phyloP scores from a whole-genome alignment of 2,888 invertebrate species.

The Stegophylla sp. region DNA sequence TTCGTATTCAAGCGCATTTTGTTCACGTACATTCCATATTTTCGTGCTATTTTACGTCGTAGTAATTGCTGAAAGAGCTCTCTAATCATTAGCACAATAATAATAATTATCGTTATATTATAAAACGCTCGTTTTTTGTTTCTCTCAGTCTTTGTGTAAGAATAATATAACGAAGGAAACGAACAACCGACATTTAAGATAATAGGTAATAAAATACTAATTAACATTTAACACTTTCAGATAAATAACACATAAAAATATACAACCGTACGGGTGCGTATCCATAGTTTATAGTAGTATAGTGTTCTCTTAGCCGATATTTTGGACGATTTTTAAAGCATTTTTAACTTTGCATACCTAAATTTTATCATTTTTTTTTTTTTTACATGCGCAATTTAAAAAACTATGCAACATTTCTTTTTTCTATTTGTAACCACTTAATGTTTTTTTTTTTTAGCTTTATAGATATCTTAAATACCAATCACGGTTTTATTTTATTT shows the following conservation, averaged over 20 bases:
- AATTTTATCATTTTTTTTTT: too few species aligned
- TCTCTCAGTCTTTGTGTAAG: not conserved
- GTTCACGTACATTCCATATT: not conserved
- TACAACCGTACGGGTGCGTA: not conserved
- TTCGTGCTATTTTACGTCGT: not conserved
- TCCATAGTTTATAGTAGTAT: too few species aligned
- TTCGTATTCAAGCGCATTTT: not conserved
- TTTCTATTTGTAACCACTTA: too few species aligned
- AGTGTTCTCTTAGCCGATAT: too few species aligned
- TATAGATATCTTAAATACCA: too few species aligned
- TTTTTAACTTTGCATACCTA: too few species aligned
- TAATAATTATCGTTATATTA: not conserved
- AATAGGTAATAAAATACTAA: slow-evolving; percentile 3
- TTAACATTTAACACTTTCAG: slow-evolving; percentile 16
- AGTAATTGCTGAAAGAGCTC: not conserved
- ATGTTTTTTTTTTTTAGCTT: too few species aligned
- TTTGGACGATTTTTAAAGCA: too few species aligned
- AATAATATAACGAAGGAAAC: not conserved
- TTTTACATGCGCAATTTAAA: too few species aligned
- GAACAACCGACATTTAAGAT: not conserved
- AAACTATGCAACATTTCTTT: too few species aligned
- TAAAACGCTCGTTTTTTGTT: not conserved
- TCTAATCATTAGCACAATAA: not conserved
- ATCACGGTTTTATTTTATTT: too few species aligned
- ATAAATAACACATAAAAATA: not conserved